Conservation (phyloP, 2,113 vertebrate species). For the Pyxicephalus adspersus region DNA sequence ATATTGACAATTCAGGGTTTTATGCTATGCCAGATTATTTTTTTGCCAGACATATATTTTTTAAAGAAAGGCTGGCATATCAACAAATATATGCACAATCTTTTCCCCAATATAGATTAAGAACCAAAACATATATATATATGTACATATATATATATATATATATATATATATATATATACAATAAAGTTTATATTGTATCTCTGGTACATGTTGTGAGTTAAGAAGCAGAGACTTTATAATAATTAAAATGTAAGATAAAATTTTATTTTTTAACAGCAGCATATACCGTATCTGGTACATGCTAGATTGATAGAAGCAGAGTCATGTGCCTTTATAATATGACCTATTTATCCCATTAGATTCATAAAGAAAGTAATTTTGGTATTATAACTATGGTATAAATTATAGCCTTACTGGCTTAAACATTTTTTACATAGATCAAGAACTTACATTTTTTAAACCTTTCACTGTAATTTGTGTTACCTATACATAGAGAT, state of each 20-base stretch:
- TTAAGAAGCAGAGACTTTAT: not conserved
- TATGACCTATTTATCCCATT: not conserved
- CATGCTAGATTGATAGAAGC: not conserved
- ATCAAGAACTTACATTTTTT: no score
- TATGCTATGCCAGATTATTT: slow-evolving; percentile 28
- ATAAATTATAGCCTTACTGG: no score
- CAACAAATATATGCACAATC: slow-evolving; percentile 7
- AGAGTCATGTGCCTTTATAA: slow-evolving; percentile 26
- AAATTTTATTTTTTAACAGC: slow-evolving; percentile 20
- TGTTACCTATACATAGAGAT: no score
- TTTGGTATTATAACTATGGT: no score
- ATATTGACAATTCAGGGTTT: slow-evolving; percentile 18
- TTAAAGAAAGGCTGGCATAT: slow-evolving; percentile 6
- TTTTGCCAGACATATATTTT: slow-evolving; percentile 44
- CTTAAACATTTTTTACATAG: no score
- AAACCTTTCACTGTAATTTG: no score
- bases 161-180: no score
- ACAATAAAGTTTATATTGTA: not conserved
- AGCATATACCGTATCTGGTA: not conserved
- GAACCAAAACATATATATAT: no score
- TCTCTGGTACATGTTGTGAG: not conserved
- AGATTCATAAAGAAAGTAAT: not conserved
- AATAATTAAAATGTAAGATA: not conserved
- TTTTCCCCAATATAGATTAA: not conserved
- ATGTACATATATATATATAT: no score